Evolutionary conservation across 2,797 vertebrate species (phyloP), one percentile per base, ranked within the genome.

Genomic region (Sparus aurata): DNA sequence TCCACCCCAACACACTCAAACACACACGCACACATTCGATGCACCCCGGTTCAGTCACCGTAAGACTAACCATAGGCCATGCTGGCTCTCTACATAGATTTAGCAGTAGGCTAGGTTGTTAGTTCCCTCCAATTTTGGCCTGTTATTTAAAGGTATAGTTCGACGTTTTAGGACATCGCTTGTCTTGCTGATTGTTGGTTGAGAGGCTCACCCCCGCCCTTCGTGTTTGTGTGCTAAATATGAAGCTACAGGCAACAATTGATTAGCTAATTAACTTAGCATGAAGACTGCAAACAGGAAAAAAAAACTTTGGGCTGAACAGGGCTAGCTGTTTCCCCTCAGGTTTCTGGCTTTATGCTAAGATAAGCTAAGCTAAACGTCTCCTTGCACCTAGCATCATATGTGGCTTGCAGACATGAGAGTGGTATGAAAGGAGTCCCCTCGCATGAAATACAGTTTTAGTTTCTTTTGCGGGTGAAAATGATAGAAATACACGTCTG

Each of bases 211-310:
- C 34, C 34, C 34, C 34, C 8, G 9, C 1, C 7, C 34, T 34
- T 34, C 7, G 1, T 9, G 8, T 34, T 34, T 34, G 34, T 9
- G 7, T 34, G 34, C 34, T 34, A 60, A 52, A 10, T 68, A 69
- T 47, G 12, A 43, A 43, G 23, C 25, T 15, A 3, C 4, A 54
- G 22, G 25, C 20, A n/a, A 25, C 34, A 41, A 38, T 43, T 57
- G 22, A 73, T 73, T n/a, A 23, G 12, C 54, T 61, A 27, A 27
- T 27, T 70, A 20, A 41, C 12, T 52, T 52, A 25, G 57, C 34
- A 17, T 53, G 60, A 34, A 34, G 34, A 34, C 34, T 8, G 45
- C 2, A 52, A 13, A 1, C 22, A 41, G 57, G 17, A 12, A 10
- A 45, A 10, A 45, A 65, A 16, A 41, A 27, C 18, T 66, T 59